Percentiles rank a stretch among this genome's conserved stretches.
These are phyloP conservation scores for Myripristis murdjan DNA, from an alignment of 2,797 vertebrate species.

Conservation along the genomic window DNA sequence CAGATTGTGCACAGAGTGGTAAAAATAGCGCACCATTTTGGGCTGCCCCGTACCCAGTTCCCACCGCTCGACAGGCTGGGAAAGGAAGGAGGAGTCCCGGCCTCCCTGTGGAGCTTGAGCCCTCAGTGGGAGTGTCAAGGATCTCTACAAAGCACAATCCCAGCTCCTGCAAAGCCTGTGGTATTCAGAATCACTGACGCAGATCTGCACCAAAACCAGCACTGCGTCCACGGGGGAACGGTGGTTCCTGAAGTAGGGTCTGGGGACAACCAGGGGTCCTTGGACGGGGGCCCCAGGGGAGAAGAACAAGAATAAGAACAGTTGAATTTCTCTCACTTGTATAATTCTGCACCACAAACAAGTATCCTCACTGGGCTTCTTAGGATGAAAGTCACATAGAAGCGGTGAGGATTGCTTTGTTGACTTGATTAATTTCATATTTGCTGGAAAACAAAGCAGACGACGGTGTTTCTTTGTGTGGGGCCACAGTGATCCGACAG, in stretches of 20 bases:
- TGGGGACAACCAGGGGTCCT: background rate
- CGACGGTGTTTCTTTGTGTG: too few species aligned
- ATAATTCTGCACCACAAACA: too few species aligned
- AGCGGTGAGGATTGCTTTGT: too few species aligned
- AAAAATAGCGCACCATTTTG: constrained; percentile 94
- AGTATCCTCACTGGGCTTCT: too few species aligned
- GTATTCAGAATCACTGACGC: background rate
- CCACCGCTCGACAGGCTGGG: constrained; percentile 95
- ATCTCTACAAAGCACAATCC: constrained; percentile 26
- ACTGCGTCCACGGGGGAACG: background rate
- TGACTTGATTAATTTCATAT: too few species aligned
- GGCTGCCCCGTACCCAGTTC: constrained; percentile 90
- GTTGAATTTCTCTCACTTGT: too few species aligned
- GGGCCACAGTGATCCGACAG: too few species aligned
- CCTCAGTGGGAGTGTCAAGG: constrained; percentile 66
- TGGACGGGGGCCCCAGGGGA: too few species aligned
- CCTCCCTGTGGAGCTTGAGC: constrained; percentile 62
- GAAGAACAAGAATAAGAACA: too few species aligned
- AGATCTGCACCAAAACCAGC: constrained; percentile 5
- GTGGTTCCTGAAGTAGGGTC: background rate
- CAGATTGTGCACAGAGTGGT: constrained; percentile 91
- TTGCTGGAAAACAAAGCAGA: too few species aligned
- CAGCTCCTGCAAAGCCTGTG: constrained; percentile 27
- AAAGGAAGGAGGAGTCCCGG: constrained; percentile 90
- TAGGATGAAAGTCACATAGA: too few species aligned